Evolutionary conservation across 2,113 vertebrate genomes (phyloP), one percentile per base, ranked within the genome.

Genomic region (Otus sunia): DNA sequence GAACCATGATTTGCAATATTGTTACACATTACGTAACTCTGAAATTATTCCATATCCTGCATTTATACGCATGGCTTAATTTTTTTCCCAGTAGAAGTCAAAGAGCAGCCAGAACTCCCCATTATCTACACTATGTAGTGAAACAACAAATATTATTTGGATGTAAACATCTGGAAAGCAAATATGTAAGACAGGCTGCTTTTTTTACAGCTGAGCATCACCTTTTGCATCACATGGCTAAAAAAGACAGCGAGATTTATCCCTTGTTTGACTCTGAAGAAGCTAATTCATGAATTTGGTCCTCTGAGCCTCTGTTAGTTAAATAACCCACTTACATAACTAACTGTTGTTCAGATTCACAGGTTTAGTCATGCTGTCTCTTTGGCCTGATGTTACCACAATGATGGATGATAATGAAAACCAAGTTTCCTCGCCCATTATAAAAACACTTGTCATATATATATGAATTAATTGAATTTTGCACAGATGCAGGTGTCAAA

Each of bases 281-380:
- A 88, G 50, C 56, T 79, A 72, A 81, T 67, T 86, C 88, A 91
- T 5, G 1, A 91, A 62, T 93, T 80, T 56, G 45, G 41, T 85
- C 36, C 37, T 84, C 41, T 34, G 50, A 88, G 72, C 34, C 60
- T 91, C 63, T 79, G 71, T 25, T 74, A 73, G 88, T 83, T 95
- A 92, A 97, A 94, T 92, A 93, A 95, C 49, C 26, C 72, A 55
- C 90, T 94, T 94, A 94, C 22, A 68, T 88, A 92, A 94, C 79
- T 69, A 86, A 90, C 37, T 83, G 56, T 50, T 85, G 43, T 59
- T 88, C 71, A 85, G 47, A 96, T 86, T 83, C 74, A 77, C 36
- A 27, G n/a, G 71, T 90, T 76, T 80, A 96, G 67, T 76, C 73
- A 75, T 56, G 39, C n/a, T 75, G 60, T 53, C 63, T 96, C 79